A percentile compares a stretch with the other conserved stretches of the same genome.
These are phyloP conservation scores for Lycodopsis pacificus DNA, from an alignment of 2,797 vertebrate species.

Conservation along the genomic window DNA sequence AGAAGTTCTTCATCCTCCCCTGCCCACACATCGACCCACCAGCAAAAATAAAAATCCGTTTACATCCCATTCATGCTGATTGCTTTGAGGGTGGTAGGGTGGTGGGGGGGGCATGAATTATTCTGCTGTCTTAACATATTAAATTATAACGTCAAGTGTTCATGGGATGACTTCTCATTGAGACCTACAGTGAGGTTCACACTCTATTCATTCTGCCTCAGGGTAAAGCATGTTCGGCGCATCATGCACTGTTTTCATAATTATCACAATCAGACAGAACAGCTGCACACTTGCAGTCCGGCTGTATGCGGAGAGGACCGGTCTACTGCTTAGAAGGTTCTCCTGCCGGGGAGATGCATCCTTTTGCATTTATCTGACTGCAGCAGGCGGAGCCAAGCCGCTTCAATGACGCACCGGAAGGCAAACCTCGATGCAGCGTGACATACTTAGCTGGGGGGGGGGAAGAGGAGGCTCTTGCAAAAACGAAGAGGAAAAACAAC, in stretches of 20 bases:
- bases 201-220: constrained; percentile 32
- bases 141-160: constrained; percentile 54
- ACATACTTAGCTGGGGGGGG: constrained; percentile 77
- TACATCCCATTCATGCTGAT: constrained; percentile 47
- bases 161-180: constrained; percentile 27
- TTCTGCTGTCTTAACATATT: constrained; percentile 33
- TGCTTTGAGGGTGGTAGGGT: neutral
- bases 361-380: constrained; percentile 62
- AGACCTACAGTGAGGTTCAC: constrained; percentile 36
- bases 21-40: constrained; percentile 43
- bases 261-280: constrained; percentile 14
- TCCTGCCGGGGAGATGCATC: constrained; percentile 31
- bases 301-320: constrained; percentile 31
- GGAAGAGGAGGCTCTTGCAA: constrained; percentile 73
- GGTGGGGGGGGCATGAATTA: constrained; percentile 8
- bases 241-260: constrained; percentile 45
- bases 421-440: constrained; percentile 68
- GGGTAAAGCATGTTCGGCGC: constrained; percentile 22
- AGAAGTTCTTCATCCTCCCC: constrained; percentile 36
- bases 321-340: constrained; percentile 47
- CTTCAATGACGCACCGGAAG: constrained; percentile 60
- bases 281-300: constrained; percentile 31
- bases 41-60: constrained; percentile 57
- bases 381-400: constrained; percentile 74
- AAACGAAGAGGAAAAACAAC: constrained; percentile 75